Evolutionary conservation across 2,113 vertebrate genomes (phyloP), one percentile per base, ranked within the genome.

Genomic region (Pygoscelis antarcticus): DNA sequence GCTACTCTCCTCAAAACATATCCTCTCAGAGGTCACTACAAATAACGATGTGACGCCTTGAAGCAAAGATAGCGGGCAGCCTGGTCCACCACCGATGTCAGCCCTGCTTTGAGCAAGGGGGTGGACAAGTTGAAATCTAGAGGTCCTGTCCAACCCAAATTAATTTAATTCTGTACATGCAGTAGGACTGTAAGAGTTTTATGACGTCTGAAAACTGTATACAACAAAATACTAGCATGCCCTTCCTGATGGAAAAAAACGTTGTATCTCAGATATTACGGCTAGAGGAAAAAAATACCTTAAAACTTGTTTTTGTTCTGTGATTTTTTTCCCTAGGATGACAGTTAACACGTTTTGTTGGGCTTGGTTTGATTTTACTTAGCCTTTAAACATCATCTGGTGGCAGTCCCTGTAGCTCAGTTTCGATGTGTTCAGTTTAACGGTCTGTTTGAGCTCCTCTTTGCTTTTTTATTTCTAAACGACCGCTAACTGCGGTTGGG

Each of bases 401-500:
- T 30, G 38, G n/a, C 4, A 18, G 16, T 6, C 14, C 16, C 34
- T 6, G 5, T 52, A 60, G 42, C 9, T 74, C 10, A 13, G 30
- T 11, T 81, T 9, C 52, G 68, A 65, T 52, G 64, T 84, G 52
- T 32, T 71, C 18, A 0, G 0, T 72, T 69, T 65, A 75, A 62
- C 0, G 2, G 5, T 27, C n/a, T 32, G 1, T 8, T 70, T 70
- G 47, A 29, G 0, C 3, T 52, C 30, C 34, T 65, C 12, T 92
- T 61, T 0, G 0, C 15, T 68, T 82, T 92, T 34, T 30, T 2
- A 8, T 34, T 79, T 40, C 80, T 29, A 10, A 79, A 44, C 10
- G 30, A 49, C 60, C 0, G 0, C 65, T 84, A 11, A 40, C 8
- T 1, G 7, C 0, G 0, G 5, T 1, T 49, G 52, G 80, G 61